Percentiles rank a stretch among this genome's conserved stretches.
These are phyloP conservation scores for Seira musarum DNA, from an alignment of 2,888 invertebrate genomes.

Conservation along the genomic window DNA sequence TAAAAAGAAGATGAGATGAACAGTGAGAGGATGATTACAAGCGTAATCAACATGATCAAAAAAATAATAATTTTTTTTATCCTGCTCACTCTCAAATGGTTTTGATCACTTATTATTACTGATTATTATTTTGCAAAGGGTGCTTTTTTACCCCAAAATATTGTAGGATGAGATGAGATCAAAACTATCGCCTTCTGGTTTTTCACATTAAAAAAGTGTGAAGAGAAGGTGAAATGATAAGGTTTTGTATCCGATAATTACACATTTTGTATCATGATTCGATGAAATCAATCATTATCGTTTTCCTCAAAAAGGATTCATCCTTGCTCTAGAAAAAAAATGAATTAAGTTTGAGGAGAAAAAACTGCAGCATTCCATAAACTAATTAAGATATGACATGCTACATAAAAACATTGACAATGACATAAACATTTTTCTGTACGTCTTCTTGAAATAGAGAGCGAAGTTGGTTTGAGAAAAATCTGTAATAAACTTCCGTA, in stretches of 20 bases:
- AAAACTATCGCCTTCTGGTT: not conserved
- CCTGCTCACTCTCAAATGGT: not conserved
- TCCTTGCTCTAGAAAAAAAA: not conserved
- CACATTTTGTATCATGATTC: not conserved
- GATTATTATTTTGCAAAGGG: no score
- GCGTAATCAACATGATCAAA: not conserved
- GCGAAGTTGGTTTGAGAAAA: not conserved
- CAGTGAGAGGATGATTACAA: not conserved
- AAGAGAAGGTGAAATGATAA: not conserved
- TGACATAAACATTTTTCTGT: not conserved
- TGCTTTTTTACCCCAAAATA: not conserved
- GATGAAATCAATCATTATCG: not conserved
- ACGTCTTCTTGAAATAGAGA: not conserved
- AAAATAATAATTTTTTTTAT: not conserved
- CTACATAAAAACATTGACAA: not conserved
- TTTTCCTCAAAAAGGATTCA: not conserved
- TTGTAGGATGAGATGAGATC: not conserved
- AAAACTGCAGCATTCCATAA: not conserved
- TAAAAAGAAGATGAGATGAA: not conserved
- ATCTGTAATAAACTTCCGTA: conserved; percentile 45
- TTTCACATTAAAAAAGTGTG: not conserved
- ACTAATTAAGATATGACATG: not conserved
- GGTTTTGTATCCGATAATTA: not conserved
- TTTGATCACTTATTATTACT: not conserved
- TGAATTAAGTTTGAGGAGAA: not conserved